A percentile compares a stretch with the other conserved stretches of the same genome.
These are phyloP conservation scores for Ditula angustiorana DNA, from an alignment of 2,888 invertebrate species.

Conservation along the genomic window DNA sequence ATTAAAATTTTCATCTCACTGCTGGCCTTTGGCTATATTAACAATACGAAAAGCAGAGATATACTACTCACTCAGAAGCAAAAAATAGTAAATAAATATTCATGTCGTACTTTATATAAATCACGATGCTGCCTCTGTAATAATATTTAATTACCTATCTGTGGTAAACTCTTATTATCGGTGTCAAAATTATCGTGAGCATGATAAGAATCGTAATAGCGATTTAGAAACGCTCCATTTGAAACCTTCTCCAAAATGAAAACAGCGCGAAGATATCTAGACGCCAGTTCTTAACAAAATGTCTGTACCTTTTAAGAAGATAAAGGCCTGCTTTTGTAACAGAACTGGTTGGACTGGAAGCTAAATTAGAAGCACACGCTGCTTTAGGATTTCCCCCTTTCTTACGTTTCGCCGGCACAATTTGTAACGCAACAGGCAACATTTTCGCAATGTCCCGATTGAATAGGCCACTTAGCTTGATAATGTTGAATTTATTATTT, in stretches of 20 bases:
- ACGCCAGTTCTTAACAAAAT: slow-evolving; percentile 52
- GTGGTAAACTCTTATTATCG: neutral
- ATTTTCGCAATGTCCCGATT: slow-evolving; percentile 78
- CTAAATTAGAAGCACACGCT: slow-evolving; percentile 67
- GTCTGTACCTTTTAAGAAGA: slow-evolving; percentile 61
- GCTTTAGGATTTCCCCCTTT: slow-evolving; percentile 69
- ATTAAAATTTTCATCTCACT: too few relatives aligned
- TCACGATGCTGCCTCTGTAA: too few relatives aligned
- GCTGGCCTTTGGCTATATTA: too few relatives aligned
- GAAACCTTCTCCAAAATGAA: neutral
- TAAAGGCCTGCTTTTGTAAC: slow-evolving; percentile 64
- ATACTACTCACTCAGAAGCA: too few relatives aligned
- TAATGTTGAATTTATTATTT: slow-evolving; percentile 60
- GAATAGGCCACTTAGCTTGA: slow-evolving; percentile 64
- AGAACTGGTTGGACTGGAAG: slow-evolving; percentile 67
- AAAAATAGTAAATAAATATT: too few relatives aligned
- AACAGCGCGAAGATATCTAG: slow-evolving; percentile 38
- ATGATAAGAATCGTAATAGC: neutral
- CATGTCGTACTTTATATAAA: too few relatives aligned
- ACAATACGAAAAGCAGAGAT: too few relatives aligned
- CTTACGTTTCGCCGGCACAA: slow-evolving; percentile 67
- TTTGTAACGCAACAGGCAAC: slow-evolving; percentile 72
- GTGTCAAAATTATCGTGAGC: neutral
- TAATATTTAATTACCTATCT: too few relatives aligned
- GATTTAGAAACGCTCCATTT: neutral